Conservation (phyloP, 2,888 invertebrate species). For the Volucella bombylans region DNA sequence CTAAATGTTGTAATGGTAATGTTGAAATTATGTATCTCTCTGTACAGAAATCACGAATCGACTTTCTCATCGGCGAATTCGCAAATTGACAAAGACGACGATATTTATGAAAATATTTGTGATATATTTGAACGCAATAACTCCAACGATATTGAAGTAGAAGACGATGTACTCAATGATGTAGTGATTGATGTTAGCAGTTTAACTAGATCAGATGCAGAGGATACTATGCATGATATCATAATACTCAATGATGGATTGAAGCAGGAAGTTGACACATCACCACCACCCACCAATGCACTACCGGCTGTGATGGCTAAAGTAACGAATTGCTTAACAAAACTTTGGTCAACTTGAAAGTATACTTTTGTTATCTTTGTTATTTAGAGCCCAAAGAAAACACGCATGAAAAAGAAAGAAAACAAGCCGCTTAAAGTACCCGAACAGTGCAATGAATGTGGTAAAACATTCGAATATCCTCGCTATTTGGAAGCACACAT, state of each 20-base stretch:
- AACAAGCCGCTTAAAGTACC: slow-evolving; percentile 75
- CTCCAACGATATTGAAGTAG: slow-evolving; percentile 75
- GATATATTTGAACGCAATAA: slow-evolving; percentile 77
- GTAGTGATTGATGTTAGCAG: slow-evolving; percentile 78
- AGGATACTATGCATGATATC: slow-evolving; percentile 76
- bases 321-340: slow-evolving; percentile 22
- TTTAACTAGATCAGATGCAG: slow-evolving; percentile 77
- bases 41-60: slow-evolving; percentile 52
- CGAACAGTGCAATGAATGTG: slow-evolving; percentile 78
- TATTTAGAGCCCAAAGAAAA: slow-evolving; percentile 55
- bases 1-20: too few species aligned
- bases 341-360: background rate
- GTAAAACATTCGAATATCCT: slow-evolving; percentile 77
- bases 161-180: slow-evolving; percentile 77
- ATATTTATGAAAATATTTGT: slow-evolving; percentile 77
- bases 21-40: background rate
- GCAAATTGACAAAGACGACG: slow-evolving; percentile 68
- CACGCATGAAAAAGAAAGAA: slow-evolving; percentile 62
- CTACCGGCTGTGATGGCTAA: slow-evolving; percentile 18
- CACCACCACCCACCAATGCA: background rate
- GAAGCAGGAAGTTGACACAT: slow-evolving; percentile 49
- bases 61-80: slow-evolving; percentile 56
- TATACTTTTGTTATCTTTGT: background rate
- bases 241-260: slow-evolving; percentile 67
- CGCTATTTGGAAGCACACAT: slow-evolving; percentile 78